phyloP scores from a whole-genome alignment of 2,797 vertebrate species.

The Neostethus bicornis region DNA sequence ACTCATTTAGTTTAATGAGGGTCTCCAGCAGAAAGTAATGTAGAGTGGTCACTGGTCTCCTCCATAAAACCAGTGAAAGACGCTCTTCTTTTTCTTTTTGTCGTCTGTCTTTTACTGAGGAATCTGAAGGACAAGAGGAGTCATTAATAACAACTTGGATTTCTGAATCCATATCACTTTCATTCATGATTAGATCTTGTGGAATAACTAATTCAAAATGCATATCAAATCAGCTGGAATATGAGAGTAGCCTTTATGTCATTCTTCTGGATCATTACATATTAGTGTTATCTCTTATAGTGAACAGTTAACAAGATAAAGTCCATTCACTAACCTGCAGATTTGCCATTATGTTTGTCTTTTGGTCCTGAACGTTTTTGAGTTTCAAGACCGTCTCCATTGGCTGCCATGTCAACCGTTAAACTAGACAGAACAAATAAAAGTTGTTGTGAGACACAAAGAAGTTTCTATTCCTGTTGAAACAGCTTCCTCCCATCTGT shows the following conservation, averaged over 20 bases:
- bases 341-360: constrained; percentile 92
- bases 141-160: constrained; percentile 6
- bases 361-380: constrained; percentile 87
- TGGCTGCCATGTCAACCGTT: constrained; percentile 92
- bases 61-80: constrained; percentile 92
- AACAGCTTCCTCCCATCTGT: not conserved
- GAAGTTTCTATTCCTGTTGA: not conserved
- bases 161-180: not conserved
- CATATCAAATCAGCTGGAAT: constrained; percentile 26
- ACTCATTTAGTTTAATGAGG: constrained; percentile 93
- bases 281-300: not conserved
- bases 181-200: constrained; percentile 12
- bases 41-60: constrained; percentile 88
- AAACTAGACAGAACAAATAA: constrained; percentile 45
- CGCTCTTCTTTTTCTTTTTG: constrained; percentile 90
- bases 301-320: not conserved
- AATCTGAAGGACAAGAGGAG: constrained; percentile 64
- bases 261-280: not conserved
- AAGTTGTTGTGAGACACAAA: constrained; percentile 2
- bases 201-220: constrained; percentile 11
- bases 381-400: constrained; percentile 90
- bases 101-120: constrained; percentile 83
- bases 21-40: constrained; percentile 95
- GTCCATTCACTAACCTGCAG: constrained; percentile 81
- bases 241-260: constrained; percentile 34